Base-by-base conservation (phyloP, 2,888 invertebrate genomes). In the Agrilus biguttatus region DNA sequence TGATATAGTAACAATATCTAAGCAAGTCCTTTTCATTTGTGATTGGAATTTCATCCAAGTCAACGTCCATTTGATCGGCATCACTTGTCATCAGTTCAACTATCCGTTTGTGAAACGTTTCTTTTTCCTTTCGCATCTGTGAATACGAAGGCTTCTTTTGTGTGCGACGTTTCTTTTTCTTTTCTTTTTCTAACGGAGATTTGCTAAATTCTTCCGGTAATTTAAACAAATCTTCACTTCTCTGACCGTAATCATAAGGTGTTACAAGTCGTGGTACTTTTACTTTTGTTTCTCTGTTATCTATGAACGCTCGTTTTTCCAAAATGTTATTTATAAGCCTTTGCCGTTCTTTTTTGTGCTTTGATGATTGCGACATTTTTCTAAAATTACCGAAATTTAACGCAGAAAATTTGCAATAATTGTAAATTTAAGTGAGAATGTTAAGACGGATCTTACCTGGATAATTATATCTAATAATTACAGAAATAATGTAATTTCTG, bases 1-100 rank as follows among this genome's bases (percentile, higher is more conserved):
- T 80, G 39, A 93, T 78, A 57, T 91, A 95, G 63, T 89, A 90
- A 62, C 90, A 88, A 65, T 93, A 93, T 48, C 89, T 74, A 40
- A 84, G 63, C 55, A 82, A 65, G 58, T 84, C 78, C 51, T 75
- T 75, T 56, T 86, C 83, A 37, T 75, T 73, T 2, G 72, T 70
- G 21, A 75, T 72, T 10, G 78, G 78, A 52, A 77, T 71, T 33
- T 67, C 61, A 37, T 65, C 56, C 35, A 66, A 62, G 3, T 58
- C 61, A 12, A 63, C 66, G 13, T 61, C 70, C 8, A 62, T 67
- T 8, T 70, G 66, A 14, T 71, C 68, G 44, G 69, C 68, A n/a
- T 73, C 70, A 51, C 74, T 72, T 28, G 28, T 28, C 50, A 91
- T 84, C 47, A 87, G 70, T 50, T 79, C 77, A 41, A 90, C 80